These are phyloP conservation scores for Sardinella longiceps DNA, from an alignment of 2,797 vertebrate genomes.

Conservation along the genomic window DNA sequence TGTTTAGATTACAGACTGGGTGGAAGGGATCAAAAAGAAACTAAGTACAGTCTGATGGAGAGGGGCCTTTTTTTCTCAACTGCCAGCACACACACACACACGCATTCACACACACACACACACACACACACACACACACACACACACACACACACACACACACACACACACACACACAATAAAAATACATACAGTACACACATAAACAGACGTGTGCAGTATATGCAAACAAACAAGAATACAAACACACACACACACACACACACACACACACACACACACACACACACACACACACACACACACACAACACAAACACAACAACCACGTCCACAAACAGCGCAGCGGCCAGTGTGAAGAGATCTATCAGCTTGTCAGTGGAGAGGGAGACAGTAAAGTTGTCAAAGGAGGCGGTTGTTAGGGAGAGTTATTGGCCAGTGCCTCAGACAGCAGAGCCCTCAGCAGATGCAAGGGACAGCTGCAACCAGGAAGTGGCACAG, in stretches of 20 bases:
- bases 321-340: background rate
- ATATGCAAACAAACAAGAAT: too few relatives aligned
- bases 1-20: slow-evolving; percentile 19
- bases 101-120: background rate
- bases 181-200: too few relatives aligned
- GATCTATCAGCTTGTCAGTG: slow-evolving; percentile 46
- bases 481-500: slow-evolving; percentile 73
- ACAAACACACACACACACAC: background rate
- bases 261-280: background rate
- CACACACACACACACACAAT: background rate
- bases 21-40: slow-evolving; percentile 29
- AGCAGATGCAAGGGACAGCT: slow-evolving; percentile 83
- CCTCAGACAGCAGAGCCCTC: slow-evolving; percentile 72
- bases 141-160: slow-evolving; percentile 7
- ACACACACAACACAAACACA: background rate
- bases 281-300: slow-evolving; percentile 19
- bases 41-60: background rate
- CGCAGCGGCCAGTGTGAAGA: slow-evolving; percentile 3
- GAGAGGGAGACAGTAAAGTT: slow-evolving; percentile 78
- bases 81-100: background rate
- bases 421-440: slow-evolving; percentile 81
- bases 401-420: slow-evolving; percentile 84
- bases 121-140: background rate
- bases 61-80: slow-evolving; percentile 1
- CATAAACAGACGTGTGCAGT: too few relatives aligned